Base-by-base conservation (phyloP, 1,140 invertebrate species). In the Hesperophylax magnus region DNA sequence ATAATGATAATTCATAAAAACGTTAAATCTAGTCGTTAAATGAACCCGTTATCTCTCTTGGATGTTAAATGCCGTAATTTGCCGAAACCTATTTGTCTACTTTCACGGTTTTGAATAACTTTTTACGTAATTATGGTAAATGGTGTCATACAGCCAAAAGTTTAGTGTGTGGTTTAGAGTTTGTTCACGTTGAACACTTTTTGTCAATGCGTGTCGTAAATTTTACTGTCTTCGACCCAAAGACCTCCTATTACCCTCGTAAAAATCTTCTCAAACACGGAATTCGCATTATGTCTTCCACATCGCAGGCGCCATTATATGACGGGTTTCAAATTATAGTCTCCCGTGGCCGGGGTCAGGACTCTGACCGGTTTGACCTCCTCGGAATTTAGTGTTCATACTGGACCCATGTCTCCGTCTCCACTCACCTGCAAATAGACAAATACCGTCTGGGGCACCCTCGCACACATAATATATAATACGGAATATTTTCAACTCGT, bases 311-410 rank as follows among this genome's bases (percentile, higher is more conserved):
- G 27, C 67, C 67, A 56, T 56, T 54, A 24, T 56, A 56, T 31
- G 71, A 58, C 18, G 54, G 22, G 52, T 27, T 75, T 58, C 22
- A 14, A 56, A 27, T 17, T 27, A 31, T 56, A 18, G 22, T 58
- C 27, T 22, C 24, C n/a, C 52, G 53, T 24, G 20, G 52, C 24
- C 71, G 60, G 54, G 56, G 76, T 77, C 61, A 77, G 58, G 39
- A 61, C 18, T 63, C 77, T 78, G 60, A 63, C 75, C 20, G 53
- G 56, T 58, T 53, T 67, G 58, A 71, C 61, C 71, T 65, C 56
- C 60, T 53, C 18, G 60, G 79, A 75, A 75, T 75, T 75, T 65
- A 63, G 71, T 75, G 71, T 52, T 24, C 58, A 24, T 31, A 47
- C 53, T 63, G 17, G 54, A 27, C 53, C 22, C 34, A 11, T 56